Percentiles rank a stretch among this genome's conserved stretches.
Conservation (phyloP, 1,140 invertebrate species). For the Rhopalosiphum maidis region DNA sequence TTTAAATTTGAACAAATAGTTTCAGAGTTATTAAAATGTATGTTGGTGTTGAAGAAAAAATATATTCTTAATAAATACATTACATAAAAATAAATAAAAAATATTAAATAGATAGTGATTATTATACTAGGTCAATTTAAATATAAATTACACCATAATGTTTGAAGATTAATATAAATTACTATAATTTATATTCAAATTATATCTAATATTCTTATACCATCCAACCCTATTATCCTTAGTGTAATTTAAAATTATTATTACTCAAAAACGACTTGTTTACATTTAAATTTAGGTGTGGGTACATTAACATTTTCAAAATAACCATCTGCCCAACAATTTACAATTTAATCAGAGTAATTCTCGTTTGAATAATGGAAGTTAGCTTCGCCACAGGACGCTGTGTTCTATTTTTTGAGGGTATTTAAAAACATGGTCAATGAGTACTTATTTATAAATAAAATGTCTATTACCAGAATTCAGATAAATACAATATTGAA, state of each 20-base stretch:
- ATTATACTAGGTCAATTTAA: background rate
- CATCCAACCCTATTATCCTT: background rate
- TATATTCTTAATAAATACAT: background rate
- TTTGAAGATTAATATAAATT: background rate
- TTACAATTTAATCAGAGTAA: background rate
- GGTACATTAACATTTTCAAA: background rate
- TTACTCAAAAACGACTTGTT: background rate
- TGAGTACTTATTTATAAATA: background rate
- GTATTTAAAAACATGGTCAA: background rate
- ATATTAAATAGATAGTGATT: background rate
- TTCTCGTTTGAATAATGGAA: background rate
- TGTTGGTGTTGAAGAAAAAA: background rate
- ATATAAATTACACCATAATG: background rate
- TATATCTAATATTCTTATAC: background rate
- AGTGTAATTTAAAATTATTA: no score
- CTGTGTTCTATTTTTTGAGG: no score
- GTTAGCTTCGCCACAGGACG: no score
- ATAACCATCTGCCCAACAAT: background rate
- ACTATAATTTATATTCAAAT: background rate
- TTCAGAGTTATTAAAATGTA: background rate
- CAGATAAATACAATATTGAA: background rate
- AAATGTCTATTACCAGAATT: background rate
- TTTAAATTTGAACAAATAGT: background rate
- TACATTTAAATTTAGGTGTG: background rate
- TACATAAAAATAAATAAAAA: background rate